Evolutionary conservation across 2,797 vertebrate species (phyloP), one percentile per base, ranked within the genome.

Genomic region (Chelidonichthys spinosus): DNA sequence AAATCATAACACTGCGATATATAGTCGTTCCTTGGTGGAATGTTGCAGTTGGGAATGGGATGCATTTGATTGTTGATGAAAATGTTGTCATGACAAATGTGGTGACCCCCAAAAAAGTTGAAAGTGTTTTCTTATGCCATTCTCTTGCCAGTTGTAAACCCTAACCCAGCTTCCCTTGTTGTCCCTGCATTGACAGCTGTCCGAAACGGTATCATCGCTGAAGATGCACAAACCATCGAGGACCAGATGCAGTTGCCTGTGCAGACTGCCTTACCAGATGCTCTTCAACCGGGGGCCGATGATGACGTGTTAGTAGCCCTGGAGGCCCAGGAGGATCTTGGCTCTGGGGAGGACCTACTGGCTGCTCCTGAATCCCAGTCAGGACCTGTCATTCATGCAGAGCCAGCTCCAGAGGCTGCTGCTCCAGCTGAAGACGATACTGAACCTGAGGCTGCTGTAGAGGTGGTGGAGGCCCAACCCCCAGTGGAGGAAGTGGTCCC

Each of bases 201-300:
- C 53, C 76, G 53, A 75, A 94, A 94, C 5, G 91, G 91, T 17
- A 25, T 81, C 81, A 84, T 92, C 7, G 49, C 87, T 39, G 92
- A 94, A 53, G 92, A 94, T 76, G 83, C 85, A 17, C 82, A 90
- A 70, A 92, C 92, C 76, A 91, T 94, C 1, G 82, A 93, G 62
- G 92, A 93, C 83, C 93, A 95, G 86, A 88, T 92, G 89, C 92
- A 92, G 89, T 83, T 95, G 69, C 92, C 93, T 7, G 90, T 91
- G 72, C 93, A 94, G 87, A 92, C 86, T n/a, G 78, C 85, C 14
- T 69, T 90, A 74, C 84, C 84, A 0, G 85, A 92, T 0, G 88
- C 90, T 49, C 66, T 89, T n/a, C 88, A 89, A 7, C 82, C 77
- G 0, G 83, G 63, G 33, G 55, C 44, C 1, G 84, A 90, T 13